Evolutionary conservation across 2,797 vertebrate genomes (phyloP).

Genomic region (Sebastes taczanowskii): DNA sequence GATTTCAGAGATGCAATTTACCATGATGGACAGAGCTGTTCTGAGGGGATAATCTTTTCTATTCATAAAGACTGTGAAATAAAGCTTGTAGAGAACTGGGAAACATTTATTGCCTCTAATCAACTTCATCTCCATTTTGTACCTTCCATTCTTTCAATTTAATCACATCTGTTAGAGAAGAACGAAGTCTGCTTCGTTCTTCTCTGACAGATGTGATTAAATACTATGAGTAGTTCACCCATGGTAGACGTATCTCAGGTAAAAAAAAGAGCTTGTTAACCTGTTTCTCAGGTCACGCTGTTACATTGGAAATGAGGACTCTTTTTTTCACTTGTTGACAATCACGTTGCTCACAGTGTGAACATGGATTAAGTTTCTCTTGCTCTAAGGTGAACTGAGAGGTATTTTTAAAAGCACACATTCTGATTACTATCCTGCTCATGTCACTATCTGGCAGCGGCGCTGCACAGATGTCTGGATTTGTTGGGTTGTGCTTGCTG

Average conservation of each 20-base stretch:
- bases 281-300: background rate
- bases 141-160: background rate
- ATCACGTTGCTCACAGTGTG: background rate
- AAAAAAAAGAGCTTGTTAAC: background rate
- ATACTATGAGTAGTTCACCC: background rate
- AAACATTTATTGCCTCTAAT: background rate
- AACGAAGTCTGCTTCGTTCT: background rate
- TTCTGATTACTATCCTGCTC: constrained; percentile 17
- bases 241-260: background rate
- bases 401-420: constrained; percentile 4
- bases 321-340: background rate
- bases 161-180: background rate
- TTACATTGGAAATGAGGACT: background rate
- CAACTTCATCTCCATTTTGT: background rate
- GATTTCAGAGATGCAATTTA: background rate
- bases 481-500: constrained; percentile 1
- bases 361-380: constrained; percentile 17
- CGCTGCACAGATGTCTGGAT: constrained; percentile 9
- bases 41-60: background rate
- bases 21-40: background rate
- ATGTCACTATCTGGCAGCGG: constrained; percentile 3
- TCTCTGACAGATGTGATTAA: too few species aligned
- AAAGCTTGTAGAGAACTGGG: background rate
- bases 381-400: background rate
- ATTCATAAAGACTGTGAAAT: background rate